These are phyloP conservation scores for Orientallactaga sibirica DNA, from an alignment of 2,797 vertebrate species.

Conservation along the genomic window DNA sequence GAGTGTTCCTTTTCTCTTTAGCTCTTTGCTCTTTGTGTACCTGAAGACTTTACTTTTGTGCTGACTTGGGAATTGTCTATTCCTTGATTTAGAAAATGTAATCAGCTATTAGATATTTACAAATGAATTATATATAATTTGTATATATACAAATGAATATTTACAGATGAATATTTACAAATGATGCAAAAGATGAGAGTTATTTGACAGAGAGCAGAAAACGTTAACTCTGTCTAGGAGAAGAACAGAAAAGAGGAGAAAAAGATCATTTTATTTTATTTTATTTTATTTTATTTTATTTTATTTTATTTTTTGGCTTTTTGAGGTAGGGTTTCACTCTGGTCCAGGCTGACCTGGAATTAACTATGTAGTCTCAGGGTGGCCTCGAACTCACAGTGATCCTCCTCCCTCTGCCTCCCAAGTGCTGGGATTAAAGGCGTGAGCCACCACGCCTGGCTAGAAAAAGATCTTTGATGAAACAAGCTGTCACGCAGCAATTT, in stretches of 20 bases:
- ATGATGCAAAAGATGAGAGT: conserved; percentile 28
- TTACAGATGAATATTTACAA: neutral
- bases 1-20: conserved; percentile 19
- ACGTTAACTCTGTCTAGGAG: neutral
- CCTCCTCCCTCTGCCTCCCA: no score
- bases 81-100: neutral
- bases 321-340: neutral
- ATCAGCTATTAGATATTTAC: conserved; percentile 16
- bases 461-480: neutral
- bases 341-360: no score
- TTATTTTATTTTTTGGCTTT: no score
- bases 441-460: no score
- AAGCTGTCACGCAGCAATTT: neutral
- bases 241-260: neutral
- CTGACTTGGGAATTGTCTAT: conserved; percentile 34
- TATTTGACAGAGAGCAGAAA: neutral
- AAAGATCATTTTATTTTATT: no score
- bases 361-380: no score
- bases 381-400: no score
- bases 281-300: no score
- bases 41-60: conserved; percentile 53
- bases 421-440: no score
- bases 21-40: neutral
- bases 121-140: conserved; percentile 21
- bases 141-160: neutral